These are phyloP conservation scores for Cyclargus thomasi DNA, from an alignment of 1,140 invertebrate genomes.

Conservation along the genomic window DNA sequence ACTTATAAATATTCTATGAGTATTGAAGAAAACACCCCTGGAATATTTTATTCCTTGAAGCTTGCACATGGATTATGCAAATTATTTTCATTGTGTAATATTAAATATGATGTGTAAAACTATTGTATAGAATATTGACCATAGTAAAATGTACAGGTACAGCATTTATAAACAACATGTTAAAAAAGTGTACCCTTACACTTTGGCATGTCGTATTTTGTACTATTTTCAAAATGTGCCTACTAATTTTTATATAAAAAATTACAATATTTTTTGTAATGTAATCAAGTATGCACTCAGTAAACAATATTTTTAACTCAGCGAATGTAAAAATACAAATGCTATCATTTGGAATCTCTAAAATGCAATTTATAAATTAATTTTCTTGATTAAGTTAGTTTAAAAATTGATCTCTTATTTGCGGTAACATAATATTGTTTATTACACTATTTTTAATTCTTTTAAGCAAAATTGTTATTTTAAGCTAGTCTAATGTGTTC, in stretches of 20 bases:
- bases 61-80: too few relatives aligned
- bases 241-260: background rate
- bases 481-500: background rate
- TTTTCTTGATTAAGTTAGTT: background rate
- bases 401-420: constrained; percentile 1
- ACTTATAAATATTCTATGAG: background rate
- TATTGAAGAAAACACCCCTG: background rate
- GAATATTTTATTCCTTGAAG: too few relatives aligned
- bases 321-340: background rate
- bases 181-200: too few relatives aligned
- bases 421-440: background rate
- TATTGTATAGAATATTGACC: background rate
- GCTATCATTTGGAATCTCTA: background rate
- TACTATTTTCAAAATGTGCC: background rate
- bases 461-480: background rate
- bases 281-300: background rate
- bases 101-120: background rate
- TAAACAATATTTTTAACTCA: background rate
- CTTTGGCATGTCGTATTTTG: background rate
- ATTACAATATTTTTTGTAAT: background rate
- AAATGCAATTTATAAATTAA: background rate
- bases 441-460: background rate
- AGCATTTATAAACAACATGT: background rate
- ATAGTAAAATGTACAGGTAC: background rate
- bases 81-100: too few relatives aligned